Conservation (phyloP, 2,797 vertebrate species). For the Menidia menidia region DNA sequence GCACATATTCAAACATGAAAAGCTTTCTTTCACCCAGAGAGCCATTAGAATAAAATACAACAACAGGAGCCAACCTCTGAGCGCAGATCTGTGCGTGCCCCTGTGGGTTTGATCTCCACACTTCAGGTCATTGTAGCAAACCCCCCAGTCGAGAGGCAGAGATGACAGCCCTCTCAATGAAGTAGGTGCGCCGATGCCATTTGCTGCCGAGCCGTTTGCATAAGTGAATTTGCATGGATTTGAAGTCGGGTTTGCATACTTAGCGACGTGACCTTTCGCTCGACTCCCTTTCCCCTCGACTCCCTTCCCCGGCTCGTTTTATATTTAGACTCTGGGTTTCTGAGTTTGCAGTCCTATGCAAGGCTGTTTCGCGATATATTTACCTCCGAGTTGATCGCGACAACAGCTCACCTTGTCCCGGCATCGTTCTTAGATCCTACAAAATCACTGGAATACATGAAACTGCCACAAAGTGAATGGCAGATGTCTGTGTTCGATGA, state of each 20-base stretch:
- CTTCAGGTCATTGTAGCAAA: background rate
- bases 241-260: constrained; percentile 56
- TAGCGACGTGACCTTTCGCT: constrained; percentile 46
- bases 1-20: constrained; percentile 11
- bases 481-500: too few relatives aligned
- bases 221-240: constrained; percentile 57
- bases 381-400: too few relatives aligned
- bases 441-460: too few relatives aligned
- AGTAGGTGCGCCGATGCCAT: constrained; percentile 33
- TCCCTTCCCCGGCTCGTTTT: constrained; percentile 16
- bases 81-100: constrained; percentile 5
- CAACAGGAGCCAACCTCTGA: constrained; percentile 17
- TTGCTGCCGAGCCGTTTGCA: constrained; percentile 17
- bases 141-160: constrained; percentile 30
- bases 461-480: too few relatives aligned
- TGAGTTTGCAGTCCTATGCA: background rate
- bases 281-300: constrained; percentile 4
- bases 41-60: background rate
- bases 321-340: constrained; percentile 4
- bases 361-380: background rate
- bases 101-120: constrained; percentile 34
- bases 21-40: background rate
- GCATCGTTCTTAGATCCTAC: too few relatives aligned
- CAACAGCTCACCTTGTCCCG: too few relatives aligned
- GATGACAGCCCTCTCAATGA: constrained; percentile 24